phyloP scores from a whole-genome alignment of 2,113 vertebrate species.

The Bos javanicus region DNA sequence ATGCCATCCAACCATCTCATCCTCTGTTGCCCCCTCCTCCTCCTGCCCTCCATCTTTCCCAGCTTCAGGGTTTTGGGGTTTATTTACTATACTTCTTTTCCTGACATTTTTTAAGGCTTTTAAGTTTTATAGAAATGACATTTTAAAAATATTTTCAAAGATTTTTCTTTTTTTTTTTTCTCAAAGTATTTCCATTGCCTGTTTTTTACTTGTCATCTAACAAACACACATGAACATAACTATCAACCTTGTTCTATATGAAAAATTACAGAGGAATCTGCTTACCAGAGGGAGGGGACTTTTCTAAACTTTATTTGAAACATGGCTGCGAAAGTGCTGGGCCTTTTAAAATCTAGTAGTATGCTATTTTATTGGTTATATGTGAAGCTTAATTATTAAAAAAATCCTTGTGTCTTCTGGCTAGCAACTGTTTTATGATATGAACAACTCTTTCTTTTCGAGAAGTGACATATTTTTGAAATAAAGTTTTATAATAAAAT shows the following conservation, averaged over 20 bases:
- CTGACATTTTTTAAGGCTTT: background rate
- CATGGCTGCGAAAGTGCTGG: background rate
- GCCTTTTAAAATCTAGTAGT: background rate
- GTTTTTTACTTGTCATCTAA: background rate
- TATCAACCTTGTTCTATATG: background rate
- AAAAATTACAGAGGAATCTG: background rate
- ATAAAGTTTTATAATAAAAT: background rate
- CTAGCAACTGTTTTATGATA: background rate
- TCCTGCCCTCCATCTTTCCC: background rate
- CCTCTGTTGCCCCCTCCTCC: background rate
- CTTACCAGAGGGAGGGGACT: background rate
- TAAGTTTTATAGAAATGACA: background rate
- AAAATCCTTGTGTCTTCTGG: background rate
- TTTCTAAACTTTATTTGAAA: constrained; percentile 28
- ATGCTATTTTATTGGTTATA: constrained; percentile 19
- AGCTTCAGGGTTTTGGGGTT: background rate
- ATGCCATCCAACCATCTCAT: background rate
- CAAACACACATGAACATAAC: background rate
- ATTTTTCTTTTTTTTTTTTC: background rate
- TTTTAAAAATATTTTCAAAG: background rate
- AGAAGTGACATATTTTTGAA: background rate
- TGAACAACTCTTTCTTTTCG: background rate
- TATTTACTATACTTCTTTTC: background rate
- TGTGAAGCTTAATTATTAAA: constrained; percentile 26
- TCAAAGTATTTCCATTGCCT: background rate